Base-by-base conservation (phyloP, 1,140 invertebrate species). In the Pollicipes pollicipes region DNA sequence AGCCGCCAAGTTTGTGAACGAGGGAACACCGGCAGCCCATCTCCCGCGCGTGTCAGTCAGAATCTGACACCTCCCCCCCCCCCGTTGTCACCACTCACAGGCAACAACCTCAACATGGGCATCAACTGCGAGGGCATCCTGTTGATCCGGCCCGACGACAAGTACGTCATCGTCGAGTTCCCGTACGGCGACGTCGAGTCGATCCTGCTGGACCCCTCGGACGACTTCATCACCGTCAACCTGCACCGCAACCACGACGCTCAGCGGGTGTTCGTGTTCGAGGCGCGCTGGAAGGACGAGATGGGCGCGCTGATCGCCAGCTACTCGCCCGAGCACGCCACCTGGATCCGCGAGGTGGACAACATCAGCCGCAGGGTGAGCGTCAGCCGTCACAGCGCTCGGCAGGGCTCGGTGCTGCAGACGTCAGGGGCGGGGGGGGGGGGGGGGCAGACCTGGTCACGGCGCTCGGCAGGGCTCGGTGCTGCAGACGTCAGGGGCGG, bases 261-360 rank as follows among this genome's bases (percentile, higher is more conserved):
- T 66, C 88, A 87, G 82, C 91, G 91, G 75, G 95, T 92, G 81
- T 95, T 94, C 79, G 93, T 96, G 26, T 94, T 97, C 77, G 93
- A 96, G 79, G 94, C 92, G 0, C 78, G 83, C 21, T 89, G 92
- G 76, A 95, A 95, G 78, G 81, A 87, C 74, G 93, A 95, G 82
- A 93, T 95, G 72, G 93, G 93, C 8, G 91, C 90, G 77, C 80
- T 97, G 30, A 93, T 96, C 75, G 90, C 92, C 3, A 93, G 91
- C 64, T 97, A 97, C 78, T 93, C 87, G 76, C 91, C 93, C 0
- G 81, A 85, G 21, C 82, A 95, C 64, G 90, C 90, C 8, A 87
- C 87, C 37, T 93, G 92, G 86, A 87, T 95, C 67, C 89, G 88
- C 26, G 90, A 93, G 76, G 90, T 88, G 69, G 88, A 90, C 78